Conservation (phyloP, 2,113 vertebrate species). For the Hippocampus barbouri region DNA sequence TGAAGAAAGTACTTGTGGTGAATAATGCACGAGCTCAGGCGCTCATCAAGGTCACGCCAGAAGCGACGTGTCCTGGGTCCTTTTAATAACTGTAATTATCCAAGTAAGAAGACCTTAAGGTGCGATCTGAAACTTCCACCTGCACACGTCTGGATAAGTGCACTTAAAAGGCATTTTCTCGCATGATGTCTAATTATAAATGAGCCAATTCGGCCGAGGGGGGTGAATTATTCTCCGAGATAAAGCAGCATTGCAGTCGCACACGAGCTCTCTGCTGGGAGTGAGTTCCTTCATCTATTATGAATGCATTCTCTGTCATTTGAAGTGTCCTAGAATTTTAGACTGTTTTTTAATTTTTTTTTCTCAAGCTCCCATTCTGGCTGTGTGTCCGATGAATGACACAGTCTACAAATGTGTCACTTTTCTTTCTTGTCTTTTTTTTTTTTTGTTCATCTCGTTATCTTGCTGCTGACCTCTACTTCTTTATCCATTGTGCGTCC, state of each 20-base stretch:
- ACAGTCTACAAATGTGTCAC: slow-evolving; percentile 39
- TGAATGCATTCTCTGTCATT: slow-evolving; percentile 58
- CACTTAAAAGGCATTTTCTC: slow-evolving; percentile 33
- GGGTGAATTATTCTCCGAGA: slow-evolving; percentile 58
- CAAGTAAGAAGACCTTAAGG: slow-evolving; percentile 26
- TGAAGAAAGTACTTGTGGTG: slow-evolving; percentile 55
- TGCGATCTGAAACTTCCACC: slow-evolving; percentile 46
- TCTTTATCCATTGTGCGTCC: slow-evolving; percentile 39
- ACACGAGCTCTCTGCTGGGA: slow-evolving; percentile 49
- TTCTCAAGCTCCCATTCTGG: slow-evolving; percentile 25
- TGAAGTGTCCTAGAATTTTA: slow-evolving; percentile 61
- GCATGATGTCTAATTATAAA: slow-evolving; percentile 47
- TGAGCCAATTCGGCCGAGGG: slow-evolving; percentile 49
- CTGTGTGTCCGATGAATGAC: slow-evolving; percentile 30
- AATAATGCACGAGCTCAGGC: slow-evolving; percentile 67
- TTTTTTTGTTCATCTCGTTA: slow-evolving; percentile 45
- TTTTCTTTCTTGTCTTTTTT: slow-evolving; percentile 20
- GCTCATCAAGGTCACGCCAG: slow-evolving; percentile 58
- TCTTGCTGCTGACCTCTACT: slow-evolving; percentile 44
- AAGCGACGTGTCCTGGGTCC: slow-evolving; percentile 22
- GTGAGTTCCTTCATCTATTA: slow-evolving; percentile 61
- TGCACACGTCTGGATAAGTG: slow-evolving; percentile 9
- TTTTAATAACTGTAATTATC: slow-evolving; percentile 64
- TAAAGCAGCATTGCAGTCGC: slow-evolving; percentile 57
- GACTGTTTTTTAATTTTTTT: slow-evolving; percentile 14